Percentiles rank a stretch among this genome's conserved stretches.
Evolutionary conservation across 2,113 vertebrate genomes (phyloP).

Genomic region (Pedionomus torquatus): DNA sequence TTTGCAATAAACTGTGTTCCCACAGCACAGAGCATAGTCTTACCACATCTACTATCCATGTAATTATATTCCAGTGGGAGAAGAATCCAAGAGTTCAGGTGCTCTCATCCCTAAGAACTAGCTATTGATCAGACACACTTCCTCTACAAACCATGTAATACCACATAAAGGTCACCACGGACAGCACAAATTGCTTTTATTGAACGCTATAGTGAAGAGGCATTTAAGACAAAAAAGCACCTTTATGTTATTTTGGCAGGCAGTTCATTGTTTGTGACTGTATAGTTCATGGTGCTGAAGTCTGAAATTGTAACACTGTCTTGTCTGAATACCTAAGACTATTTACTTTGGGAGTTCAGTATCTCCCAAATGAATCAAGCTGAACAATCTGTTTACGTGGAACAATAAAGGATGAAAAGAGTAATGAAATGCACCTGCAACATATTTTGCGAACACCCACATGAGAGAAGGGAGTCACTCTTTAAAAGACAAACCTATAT

Average conservation of each 20-base stretch:
- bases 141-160: slow-evolving; percentile 17
- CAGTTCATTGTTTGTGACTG: background rate
- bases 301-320: background rate
- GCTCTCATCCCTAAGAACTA: background rate
- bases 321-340: slow-evolving; percentile 8
- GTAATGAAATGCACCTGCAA: slow-evolving; percentile 33
- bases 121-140: slow-evolving; percentile 26
- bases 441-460: background rate
- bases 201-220: slow-evolving; percentile 14
- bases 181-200: slow-evolving; percentile 49
- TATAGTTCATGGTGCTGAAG: background rate
- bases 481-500: background rate
- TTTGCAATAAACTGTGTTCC: background rate
- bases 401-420: slow-evolving; percentile 1
- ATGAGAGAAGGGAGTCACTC: background rate
- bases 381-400: slow-evolving; percentile 10
- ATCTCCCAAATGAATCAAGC: slow-evolving; percentile 25
- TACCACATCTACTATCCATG: background rate
- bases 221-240: slow-evolving; percentile 26
- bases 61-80: background rate
- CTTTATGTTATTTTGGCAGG: slow-evolving; percentile 26
- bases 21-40: background rate
- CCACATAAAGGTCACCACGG: slow-evolving; percentile 11
- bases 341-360: slow-evolving; percentile 12
- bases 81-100: background rate